Evolutionary conservation across 2,888 invertebrate genomes (phyloP).

Genomic region (Orchestes rusci): DNA sequence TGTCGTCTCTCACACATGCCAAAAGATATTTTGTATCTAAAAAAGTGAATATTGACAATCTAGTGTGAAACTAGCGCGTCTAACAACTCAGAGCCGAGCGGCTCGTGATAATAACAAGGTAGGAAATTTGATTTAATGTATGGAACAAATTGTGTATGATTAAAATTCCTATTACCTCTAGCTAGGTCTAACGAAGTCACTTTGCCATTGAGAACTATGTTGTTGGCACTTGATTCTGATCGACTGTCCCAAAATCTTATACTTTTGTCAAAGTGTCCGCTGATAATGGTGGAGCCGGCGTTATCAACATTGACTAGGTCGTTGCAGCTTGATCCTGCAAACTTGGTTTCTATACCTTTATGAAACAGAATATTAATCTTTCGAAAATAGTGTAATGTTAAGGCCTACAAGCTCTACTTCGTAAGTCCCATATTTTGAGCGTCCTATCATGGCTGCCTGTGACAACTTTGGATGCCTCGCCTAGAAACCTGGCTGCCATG

Average conservation of each 20-base stretch:
- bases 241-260: constrained; percentile 97
- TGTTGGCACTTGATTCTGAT: constrained; percentile 76
- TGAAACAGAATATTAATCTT: constrained; percentile 2
- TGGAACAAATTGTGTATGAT: too few relatives aligned
- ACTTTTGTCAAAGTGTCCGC: constrained; percentile 96
- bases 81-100: too few relatives aligned
- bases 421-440: constrained; percentile 96
- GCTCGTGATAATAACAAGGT: too few relatives aligned
- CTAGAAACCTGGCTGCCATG: constrained; percentile 92
- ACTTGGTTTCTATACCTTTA: constrained; percentile 82
- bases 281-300: constrained; percentile 83
- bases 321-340: constrained; percentile 94
- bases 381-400: neutral
- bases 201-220: constrained; percentile 84
- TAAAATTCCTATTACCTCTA: constrained; percentile 54
- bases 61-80: too few relatives aligned
- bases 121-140: too few relatives aligned
- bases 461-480: constrained; percentile 87
- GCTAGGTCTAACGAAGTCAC: constrained; percentile 92
- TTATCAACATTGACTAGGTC: constrained; percentile 89
- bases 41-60: constrained; percentile 31
- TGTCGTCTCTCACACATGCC: constrained; percentile 92
- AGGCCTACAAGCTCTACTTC: constrained; percentile 78
- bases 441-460: constrained; percentile 98
- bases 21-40: constrained; percentile 84